A percentile compares a stretch with the other conserved stretches of the same genome.
Evolutionary conservation across 1,140 invertebrate species (phyloP).

Genomic region (Psilanteris sp.): DNA sequence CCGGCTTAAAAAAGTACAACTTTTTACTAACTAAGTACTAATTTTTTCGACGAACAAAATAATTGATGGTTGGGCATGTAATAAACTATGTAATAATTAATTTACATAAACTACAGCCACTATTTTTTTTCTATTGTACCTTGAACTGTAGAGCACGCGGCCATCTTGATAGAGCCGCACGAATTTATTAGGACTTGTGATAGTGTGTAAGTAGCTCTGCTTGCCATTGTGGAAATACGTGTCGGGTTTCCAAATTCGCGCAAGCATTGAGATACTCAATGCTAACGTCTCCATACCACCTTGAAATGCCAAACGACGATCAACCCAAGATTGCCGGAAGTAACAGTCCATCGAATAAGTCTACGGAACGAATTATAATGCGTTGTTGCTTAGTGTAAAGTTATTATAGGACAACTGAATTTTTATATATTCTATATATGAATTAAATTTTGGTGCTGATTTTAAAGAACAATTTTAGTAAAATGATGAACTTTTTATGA

Average conservation of each 20-base stretch:
- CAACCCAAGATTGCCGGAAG: constrained; percentile 90
- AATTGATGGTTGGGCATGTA: too few species aligned
- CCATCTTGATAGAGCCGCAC: constrained; percentile 90
- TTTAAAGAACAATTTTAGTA: too few species aligned
- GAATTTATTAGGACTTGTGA: constrained; percentile 94
- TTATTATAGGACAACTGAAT: too few species aligned
- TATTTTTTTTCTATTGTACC: constrained; percentile 80
- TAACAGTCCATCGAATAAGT: constrained; percentile 95
- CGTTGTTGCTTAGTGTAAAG: constrained; percentile 5
- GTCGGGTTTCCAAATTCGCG: constrained; percentile 93
- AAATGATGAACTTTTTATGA: too few species aligned
- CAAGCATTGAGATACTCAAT: constrained; percentile 87
- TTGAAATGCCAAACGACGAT: constrained; percentile 85
- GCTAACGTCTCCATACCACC: constrained; percentile 84
- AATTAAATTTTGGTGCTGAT: too few species aligned
- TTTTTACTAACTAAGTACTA: too few species aligned
- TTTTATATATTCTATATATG: too few species aligned
- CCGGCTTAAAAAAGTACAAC: too few species aligned
- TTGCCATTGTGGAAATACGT: constrained; percentile 94
- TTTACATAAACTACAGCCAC: too few species aligned
- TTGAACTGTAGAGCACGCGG: constrained; percentile 91
- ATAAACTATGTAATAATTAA: too few species aligned
- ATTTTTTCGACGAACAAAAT: too few species aligned
- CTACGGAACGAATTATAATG: constrained; percentile 79
- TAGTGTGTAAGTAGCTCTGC: constrained; percentile 91